phyloP scores from a whole-genome alignment of 2,797 vertebrate genomes.

The Acipenser transmontanus region DNA sequence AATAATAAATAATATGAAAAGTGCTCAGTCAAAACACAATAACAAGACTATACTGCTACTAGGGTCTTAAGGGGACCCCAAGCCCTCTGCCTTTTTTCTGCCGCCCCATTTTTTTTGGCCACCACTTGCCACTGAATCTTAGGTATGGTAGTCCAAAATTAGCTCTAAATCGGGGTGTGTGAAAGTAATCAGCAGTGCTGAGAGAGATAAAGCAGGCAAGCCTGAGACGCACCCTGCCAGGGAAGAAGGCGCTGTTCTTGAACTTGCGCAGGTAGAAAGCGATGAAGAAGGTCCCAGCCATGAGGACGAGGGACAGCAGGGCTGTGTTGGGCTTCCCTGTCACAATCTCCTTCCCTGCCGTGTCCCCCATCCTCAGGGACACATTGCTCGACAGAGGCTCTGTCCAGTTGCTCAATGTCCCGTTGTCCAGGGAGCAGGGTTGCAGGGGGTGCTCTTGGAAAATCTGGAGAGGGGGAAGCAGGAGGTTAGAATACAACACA shows the following conservation, averaged over 20 bases:
- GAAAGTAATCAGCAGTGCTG: no score
- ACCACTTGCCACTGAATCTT: no score
- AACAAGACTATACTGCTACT: no score
- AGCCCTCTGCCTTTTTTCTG: no score
- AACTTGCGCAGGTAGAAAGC: conserved; percentile 96
- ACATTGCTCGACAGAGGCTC: conserved; percentile 7
- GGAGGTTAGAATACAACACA: no score
- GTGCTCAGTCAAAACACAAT: no score
- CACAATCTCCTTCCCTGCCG: background rate
- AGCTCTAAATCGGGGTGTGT: no score
- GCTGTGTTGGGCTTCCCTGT: conserved; percentile 83
- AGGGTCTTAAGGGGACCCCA: no score
- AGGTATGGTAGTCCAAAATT: no score
- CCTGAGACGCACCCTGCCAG: conserved; percentile 69
- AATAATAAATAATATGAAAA: no score
- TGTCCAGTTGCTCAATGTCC: conserved; percentile 22
- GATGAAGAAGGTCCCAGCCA: conserved; percentile 91
- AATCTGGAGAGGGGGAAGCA: conserved; percentile 55
- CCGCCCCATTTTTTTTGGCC: no score
- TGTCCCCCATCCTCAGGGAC: background rate
- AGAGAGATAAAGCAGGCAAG: no score
- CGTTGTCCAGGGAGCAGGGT: conserved; percentile 51
- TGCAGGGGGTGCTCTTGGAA: conserved; percentile 82
- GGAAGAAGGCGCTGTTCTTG: conserved; percentile 96
- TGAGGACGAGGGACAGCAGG: conserved; percentile 86